A percentile compares a stretch with the other conserved stretches of the same genome.
Conservation (phyloP, 2,797 vertebrate genomes). For the Phoxinus dragarum region DNA sequence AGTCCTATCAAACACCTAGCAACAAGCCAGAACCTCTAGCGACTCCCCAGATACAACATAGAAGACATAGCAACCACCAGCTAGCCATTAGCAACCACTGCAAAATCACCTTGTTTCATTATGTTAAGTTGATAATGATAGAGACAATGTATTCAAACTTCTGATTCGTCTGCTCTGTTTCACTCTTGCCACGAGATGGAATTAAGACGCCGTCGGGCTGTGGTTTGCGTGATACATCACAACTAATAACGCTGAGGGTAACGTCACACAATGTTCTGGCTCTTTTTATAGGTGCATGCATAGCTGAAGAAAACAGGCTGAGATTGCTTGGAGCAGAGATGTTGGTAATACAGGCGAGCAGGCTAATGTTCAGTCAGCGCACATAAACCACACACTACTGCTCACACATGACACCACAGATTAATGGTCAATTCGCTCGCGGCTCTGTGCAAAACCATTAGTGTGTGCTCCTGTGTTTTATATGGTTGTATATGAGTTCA, state of each 20-base stretch:
- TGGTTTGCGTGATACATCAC: constrained; percentile 32
- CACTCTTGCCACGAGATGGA: constrained; percentile 23
- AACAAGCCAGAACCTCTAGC: neutral
- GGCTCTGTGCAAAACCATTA: constrained; percentile 23
- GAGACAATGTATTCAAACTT: constrained; percentile 40
- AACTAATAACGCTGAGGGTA: constrained; percentile 12
- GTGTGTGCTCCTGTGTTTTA: constrained; percentile 15
- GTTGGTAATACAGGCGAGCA: constrained; percentile 1
- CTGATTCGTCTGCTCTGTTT: constrained; percentile 13
- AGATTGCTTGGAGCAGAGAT: constrained; percentile 27
- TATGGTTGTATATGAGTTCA: constrained; percentile 32
- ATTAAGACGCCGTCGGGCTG: constrained; percentile 15
- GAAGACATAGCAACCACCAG: neutral
- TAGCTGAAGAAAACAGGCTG: constrained; percentile 16
- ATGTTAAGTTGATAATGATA: constrained; percentile 35
- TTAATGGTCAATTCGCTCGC: constrained; percentile 38
- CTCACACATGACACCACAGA: constrained; percentile 37
- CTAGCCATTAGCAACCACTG: too few relatives aligned
- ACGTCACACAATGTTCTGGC: neutral
- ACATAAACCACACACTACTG: constrained; percentile 39
- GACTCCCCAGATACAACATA: neutral
- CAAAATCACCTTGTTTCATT: constrained; percentile 29
- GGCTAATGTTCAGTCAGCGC: constrained; percentile 43
- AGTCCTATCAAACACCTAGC: neutral
- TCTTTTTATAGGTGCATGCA: constrained; percentile 18